Evolutionary conservation across 2,113 vertebrate genomes (phyloP).

Genomic region (Naja naja): DNA sequence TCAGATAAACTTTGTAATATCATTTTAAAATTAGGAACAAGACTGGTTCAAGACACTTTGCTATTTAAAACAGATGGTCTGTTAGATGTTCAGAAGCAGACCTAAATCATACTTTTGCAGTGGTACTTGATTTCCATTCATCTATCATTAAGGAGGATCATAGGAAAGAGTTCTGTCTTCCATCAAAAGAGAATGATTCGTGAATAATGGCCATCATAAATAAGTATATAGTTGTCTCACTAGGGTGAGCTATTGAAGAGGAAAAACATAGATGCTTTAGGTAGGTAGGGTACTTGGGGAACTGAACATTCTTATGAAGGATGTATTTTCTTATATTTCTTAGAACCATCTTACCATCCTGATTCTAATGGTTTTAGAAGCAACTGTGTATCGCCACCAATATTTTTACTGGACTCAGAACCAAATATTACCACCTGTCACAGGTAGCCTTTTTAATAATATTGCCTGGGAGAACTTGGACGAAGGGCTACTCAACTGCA

Average conservation of each 20-base stretch:
- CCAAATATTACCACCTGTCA: conserved; percentile 55
- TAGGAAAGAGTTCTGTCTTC: neutral
- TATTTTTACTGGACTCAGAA: conserved; percentile 61
- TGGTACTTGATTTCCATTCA: neutral
- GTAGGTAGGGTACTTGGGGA: neutral
- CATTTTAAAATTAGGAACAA: neutral
- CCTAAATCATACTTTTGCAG: neutral
- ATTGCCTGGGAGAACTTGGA: conserved; percentile 66
- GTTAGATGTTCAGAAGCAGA: neutral
- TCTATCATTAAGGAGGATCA: neutral
- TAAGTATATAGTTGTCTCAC: neutral
- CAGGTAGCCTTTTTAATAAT: conserved; percentile 58
- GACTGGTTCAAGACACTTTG: neutral
- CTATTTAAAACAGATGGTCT: neutral
- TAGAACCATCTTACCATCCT: conserved; percentile 70
- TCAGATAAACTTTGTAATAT: neutral
- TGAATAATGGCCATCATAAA: neutral
- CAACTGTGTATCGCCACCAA: conserved; percentile 65
- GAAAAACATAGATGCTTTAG: neutral
- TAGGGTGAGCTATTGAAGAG: neutral
- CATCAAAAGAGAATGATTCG: neutral
- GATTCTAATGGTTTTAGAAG: conserved; percentile 68
- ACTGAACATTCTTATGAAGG: neutral
- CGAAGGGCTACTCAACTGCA: conserved; percentile 55
- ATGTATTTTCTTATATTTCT: neutral